These are phyloP conservation scores for Eupeodes luniger DNA, from an alignment of 2,888 invertebrate genomes.

Conservation along the genomic window DNA sequence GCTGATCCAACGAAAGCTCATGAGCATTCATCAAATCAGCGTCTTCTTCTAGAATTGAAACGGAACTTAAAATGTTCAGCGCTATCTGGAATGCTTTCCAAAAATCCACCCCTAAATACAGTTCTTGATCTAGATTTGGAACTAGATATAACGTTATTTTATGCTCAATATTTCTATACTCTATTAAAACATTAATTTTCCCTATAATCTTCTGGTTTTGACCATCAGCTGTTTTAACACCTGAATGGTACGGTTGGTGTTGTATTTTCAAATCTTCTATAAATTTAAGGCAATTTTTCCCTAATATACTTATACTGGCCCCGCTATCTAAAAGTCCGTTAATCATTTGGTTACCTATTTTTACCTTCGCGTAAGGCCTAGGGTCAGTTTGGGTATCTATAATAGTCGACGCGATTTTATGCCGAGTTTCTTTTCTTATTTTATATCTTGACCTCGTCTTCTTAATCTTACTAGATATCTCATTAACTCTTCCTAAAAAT, in stretches of 20 bases:
- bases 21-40: too few species aligned
- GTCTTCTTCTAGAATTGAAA: too few species aligned
- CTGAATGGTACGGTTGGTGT: background rate
- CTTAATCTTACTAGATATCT: background rate
- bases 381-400: too few species aligned
- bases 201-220: conserved; percentile 30
- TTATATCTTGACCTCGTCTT: background rate
- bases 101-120: conserved; percentile 66
- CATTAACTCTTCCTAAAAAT: background rate
- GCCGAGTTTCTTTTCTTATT: background rate
- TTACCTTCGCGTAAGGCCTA: too few species aligned
- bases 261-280: too few species aligned
- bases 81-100: conserved; percentile 9
- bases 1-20: too few species aligned
- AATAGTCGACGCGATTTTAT: too few species aligned
- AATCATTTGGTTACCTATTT: too few species aligned
- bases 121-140: conserved; percentile 44
- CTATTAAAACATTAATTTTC: conserved; percentile 6
- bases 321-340: too few species aligned
- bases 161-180: background rate
- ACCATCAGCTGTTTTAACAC: background rate
- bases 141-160: conserved; percentile 36
- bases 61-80: too few species aligned
- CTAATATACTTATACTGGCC: too few species aligned
- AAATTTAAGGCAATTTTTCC: too few species aligned